phyloP scores from a whole-genome alignment of 2,888 invertebrate species.

The Dolichomitus sp. region DNA sequence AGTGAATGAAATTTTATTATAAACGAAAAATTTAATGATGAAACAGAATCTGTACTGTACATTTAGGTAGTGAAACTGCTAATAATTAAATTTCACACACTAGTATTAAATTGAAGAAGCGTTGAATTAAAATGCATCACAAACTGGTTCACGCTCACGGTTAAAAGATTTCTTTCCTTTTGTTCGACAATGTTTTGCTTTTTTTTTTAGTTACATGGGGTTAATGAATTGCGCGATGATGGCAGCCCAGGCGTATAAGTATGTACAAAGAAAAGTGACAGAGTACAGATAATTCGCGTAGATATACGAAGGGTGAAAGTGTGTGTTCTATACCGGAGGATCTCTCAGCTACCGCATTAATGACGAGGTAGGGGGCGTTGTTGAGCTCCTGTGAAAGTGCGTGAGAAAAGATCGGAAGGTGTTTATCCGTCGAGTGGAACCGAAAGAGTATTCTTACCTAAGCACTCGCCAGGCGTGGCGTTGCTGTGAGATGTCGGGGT shows the following conservation, averaged over 20 bases:
- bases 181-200: conserved; percentile 6
- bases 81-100: not conserved
- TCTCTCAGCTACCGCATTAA: conserved; percentile 22
- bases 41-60: not conserved
- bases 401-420: conserved; percentile 53
- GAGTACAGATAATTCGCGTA: conserved; percentile 23
- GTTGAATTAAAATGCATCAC: not conserved
- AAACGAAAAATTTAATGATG: too few species aligned
- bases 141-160: conserved; percentile 19
- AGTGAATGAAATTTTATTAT: too few species aligned
- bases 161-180: not conserved
- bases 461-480: conserved; percentile 84
- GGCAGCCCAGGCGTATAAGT: conserved; percentile 25
- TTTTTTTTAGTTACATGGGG: conserved; percentile 49
- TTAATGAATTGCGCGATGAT: conserved; percentile 46
- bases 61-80: not conserved
- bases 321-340: conserved; percentile 27
- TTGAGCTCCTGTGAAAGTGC: conserved; percentile 48
- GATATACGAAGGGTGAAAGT: conserved; percentile 38
- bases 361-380: conserved; percentile 6
- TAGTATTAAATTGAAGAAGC: not conserved
- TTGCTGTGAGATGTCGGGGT: conserved; percentile 85
- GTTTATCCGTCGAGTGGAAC: conserved; percentile 14
- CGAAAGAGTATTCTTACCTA: conserved; percentile 77
- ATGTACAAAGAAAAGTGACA: conserved; percentile 36